Percentiles rank a stretch among this genome's conserved stretches.
Evolutionary conservation across 2,888 invertebrate species (phyloP).

Genomic region (Eulithis testata): DNA sequence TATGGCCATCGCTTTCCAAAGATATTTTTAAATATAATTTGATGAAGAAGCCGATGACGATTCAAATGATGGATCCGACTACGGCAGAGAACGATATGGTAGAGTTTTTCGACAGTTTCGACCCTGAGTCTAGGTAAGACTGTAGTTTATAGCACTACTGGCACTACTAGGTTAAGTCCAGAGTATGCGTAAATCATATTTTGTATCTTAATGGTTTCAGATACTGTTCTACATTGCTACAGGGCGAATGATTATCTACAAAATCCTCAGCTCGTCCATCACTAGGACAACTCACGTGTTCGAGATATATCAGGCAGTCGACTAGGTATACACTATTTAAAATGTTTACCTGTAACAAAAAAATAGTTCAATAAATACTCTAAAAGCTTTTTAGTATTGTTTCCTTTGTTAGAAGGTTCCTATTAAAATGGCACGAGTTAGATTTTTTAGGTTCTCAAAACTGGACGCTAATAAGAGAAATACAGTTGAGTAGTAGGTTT

Average conservation of each 20-base stretch:
- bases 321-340: background rate
- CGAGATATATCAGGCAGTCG: background rate
- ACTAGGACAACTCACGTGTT: background rate
- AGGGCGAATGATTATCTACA: background rate
- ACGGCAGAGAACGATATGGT: slow-evolving; percentile 23
- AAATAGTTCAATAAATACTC: background rate
- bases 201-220: slow-evolving; percentile 7
- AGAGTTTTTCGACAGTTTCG: slow-evolving; percentile 29
- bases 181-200: background rate
- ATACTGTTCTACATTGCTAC: slow-evolving; percentile 19
- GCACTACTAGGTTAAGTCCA: background rate
- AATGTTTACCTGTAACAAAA: slow-evolving; percentile 1
- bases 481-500: no score
- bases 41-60: slow-evolving; percentile 1
- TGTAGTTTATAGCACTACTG: no score
- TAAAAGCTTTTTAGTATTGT: background rate
- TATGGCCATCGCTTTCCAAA: slow-evolving; percentile 23
- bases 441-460: no score
- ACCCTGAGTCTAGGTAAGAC: slow-evolving; percentile 21
- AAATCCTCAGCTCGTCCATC: background rate
- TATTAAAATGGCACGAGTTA: no score
- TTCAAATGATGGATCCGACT: slow-evolving; percentile 15
- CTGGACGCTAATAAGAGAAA: no score
- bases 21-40: slow-evolving; percentile 16
- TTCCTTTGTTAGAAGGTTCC: background rate